These are phyloP conservation scores for Vollenhovia emeryi DNA, from an alignment of 1,140 invertebrate genomes.

Conservation along the genomic window DNA sequence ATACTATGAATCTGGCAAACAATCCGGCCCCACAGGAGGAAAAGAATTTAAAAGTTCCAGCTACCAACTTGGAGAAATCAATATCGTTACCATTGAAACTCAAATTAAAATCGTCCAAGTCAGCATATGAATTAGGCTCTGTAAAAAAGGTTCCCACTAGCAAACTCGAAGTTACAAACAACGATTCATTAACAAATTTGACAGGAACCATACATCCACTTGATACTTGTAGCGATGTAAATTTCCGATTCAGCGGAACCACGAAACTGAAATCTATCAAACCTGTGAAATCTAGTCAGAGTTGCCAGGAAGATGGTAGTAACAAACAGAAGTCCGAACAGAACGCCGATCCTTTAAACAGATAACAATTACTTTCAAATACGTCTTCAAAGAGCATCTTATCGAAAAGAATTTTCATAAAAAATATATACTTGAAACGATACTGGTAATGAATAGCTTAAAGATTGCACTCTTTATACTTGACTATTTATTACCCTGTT, in stretches of 20 bases:
- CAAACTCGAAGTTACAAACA: slow-evolving; percentile 79
- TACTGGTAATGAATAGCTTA: slow-evolving; percentile 40
- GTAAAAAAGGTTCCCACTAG: slow-evolving; percentile 85
- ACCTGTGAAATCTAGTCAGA: slow-evolving; percentile 71
- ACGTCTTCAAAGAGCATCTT: slow-evolving; percentile 72
- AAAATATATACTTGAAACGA: slow-evolving; percentile 48
- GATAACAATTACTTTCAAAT: slow-evolving; percentile 80
- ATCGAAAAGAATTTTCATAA: slow-evolving; percentile 57
- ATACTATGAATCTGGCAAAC: slow-evolving; percentile 70
- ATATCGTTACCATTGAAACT: slow-evolving; percentile 80
- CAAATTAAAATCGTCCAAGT: slow-evolving; percentile 84
- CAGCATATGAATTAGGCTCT: slow-evolving; percentile 85
- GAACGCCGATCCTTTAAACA: slow-evolving; percentile 78
- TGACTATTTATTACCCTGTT: background rate
- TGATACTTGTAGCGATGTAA: slow-evolving; percentile 87
- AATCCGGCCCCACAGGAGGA: slow-evolving; percentile 66
- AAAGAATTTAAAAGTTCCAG: slow-evolving; percentile 76
- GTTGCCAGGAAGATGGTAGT: slow-evolving; percentile 68
- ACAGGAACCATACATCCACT: slow-evolving; percentile 85
- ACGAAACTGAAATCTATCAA: slow-evolving; percentile 88
- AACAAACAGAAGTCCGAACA: slow-evolving; percentile 75
- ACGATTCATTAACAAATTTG: slow-evolving; percentile 78
- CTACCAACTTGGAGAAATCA: slow-evolving; percentile 77
- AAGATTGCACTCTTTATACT: background rate
- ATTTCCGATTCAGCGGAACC: slow-evolving; percentile 88